Percentiles rank a stretch among this genome's conserved stretches.
These are phyloP conservation scores for Antitype chi DNA, from an alignment of 2,888 invertebrate genomes.

Conservation along the genomic window DNA sequence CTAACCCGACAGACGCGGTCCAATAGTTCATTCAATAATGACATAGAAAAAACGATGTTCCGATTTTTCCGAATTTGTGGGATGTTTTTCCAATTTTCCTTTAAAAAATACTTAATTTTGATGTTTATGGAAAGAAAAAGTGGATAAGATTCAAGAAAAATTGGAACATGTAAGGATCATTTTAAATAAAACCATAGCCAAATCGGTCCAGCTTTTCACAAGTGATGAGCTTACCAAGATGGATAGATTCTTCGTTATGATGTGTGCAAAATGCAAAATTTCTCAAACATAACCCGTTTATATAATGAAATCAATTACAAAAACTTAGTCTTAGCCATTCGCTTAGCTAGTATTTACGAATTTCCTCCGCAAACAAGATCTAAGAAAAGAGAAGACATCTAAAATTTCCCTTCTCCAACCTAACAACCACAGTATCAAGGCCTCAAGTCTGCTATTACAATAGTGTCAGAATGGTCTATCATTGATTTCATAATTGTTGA, in stretches of 20 bases:
- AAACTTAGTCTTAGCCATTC: too few relatives aligned
- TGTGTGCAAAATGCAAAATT: background rate
- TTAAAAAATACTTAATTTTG: background rate
- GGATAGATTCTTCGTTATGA: background rate
- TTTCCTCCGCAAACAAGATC: background rate
- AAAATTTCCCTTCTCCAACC: background rate
- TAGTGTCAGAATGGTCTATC: too few relatives aligned
- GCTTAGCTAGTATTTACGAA: background rate
- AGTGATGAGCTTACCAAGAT: background rate
- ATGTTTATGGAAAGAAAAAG: too few relatives aligned
- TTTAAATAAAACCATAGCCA: background rate
- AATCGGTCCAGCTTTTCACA: background rate
- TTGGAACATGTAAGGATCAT: background rate
- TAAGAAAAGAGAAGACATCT: background rate
- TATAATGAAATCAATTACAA: too few relatives aligned
- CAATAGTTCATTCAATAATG: background rate
- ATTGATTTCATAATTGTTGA: too few relatives aligned
- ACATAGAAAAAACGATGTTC: background rate
- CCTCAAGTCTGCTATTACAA: too few relatives aligned
- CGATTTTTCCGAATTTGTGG: background rate
- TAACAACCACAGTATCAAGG: background rate
- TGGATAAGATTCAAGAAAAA: too few relatives aligned
- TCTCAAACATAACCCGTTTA: background rate
- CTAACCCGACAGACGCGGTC: background rate
- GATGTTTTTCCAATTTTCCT: background rate